Base-by-base conservation (phyloP, 2,888 invertebrate genomes). In the Cryptocheilus praepositus region DNA sequence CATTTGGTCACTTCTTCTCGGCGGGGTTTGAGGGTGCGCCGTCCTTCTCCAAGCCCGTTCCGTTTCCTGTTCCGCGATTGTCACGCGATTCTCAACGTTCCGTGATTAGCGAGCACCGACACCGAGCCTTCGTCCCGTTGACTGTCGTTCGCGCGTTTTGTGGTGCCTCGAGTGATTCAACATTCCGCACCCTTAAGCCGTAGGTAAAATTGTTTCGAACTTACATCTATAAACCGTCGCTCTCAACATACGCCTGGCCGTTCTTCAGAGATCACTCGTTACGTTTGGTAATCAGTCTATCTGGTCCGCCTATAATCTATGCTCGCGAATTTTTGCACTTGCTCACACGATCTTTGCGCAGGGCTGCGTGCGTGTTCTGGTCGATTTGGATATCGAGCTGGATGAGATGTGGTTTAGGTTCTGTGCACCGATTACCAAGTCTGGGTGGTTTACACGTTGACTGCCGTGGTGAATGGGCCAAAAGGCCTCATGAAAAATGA, bases 241-340 rank as follows among this genome's bases (percentile, higher is more conserved):
- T 56, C 43, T 51, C 36, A 22, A 60, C 49, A 60, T 28, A 36
- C 44, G 44, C 43, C 18, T 52, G 19, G n/a, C 46, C 55, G 49
- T 19, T 64, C 52, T 62, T 56, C 66, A 77, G 83, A 84, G 81
- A 83, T 85, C 83, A 82, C 79, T 80, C 79, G 78, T 85, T 82
- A 81, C 82, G 77, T 82, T 82, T 79, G 79, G 78, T 80, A 82
- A 74, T 83, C 83, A 84, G 83, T 85, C 83, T 84, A 84, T 83
- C 80, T 79, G 80, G 80, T 81, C 77, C 77, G 74, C 78, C 76
- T 75, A 80, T n/a, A 45, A 84, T 70, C 75, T 74, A 80, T 80
- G 72, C 74, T 73, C 68, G 71, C 77, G 56, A 68, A 63, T 57
- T 67, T 67, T 45, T 56, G 46, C 36, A 15, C 49, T 21, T 25